Evolutionary conservation across 1,140 invertebrate species (phyloP), one percentile per base, ranked within the genome.

Genomic region (Goniozus legneri): DNA sequence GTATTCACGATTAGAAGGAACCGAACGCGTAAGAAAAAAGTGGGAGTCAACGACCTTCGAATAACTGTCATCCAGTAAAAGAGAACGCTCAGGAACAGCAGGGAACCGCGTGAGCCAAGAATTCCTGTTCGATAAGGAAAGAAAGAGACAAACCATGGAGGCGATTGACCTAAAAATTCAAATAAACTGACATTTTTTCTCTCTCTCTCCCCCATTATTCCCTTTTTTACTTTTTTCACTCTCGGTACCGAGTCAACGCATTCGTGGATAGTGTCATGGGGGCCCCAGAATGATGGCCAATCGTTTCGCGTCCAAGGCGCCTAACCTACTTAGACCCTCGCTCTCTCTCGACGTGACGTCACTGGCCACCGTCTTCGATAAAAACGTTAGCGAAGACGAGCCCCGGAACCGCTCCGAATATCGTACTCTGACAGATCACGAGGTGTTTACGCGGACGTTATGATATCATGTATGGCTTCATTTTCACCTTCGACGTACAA

Each of bases 321-420:
- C 24, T 56, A 50, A 54, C 54, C 54, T 56, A 56, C 54, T 56
- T 56, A 47, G 47, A 47, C 22, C 36, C 43, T 50, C 40, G 47
- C 54, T 56, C 52, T 56, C 52, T 56, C 54, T 49, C 44, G 36
- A 31, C 35, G 52, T 56, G 52, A 55, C 54, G 54, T 54, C 47
- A 55, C 4, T 16, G 8, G 41, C 30, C 44, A 21, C 31, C 36
- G 38, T 37, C 50, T 22, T 16, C 14, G 15, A 6, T 43, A 27
- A 10, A 6, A 52, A 48, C 43, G 52, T 54, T 16, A 48, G 21
- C 38, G n/a, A 32, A 56, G 42, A 44, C 24, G n/a, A n/a, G n/a
- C n/a, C n/a, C n/a, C n/a, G n/a, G n/a, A n/a, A n/a, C n/a, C n/a
- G n/a, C n/a, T n/a, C n/a, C n/a, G n/a, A n/a, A n/a, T n/a, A n/a